A percentile compares a stretch with the other conserved stretches of the same genome.
Evolutionary conservation across 2,113 vertebrate genomes (phyloP).

Genomic region (Cebidichthys violaceus): DNA sequence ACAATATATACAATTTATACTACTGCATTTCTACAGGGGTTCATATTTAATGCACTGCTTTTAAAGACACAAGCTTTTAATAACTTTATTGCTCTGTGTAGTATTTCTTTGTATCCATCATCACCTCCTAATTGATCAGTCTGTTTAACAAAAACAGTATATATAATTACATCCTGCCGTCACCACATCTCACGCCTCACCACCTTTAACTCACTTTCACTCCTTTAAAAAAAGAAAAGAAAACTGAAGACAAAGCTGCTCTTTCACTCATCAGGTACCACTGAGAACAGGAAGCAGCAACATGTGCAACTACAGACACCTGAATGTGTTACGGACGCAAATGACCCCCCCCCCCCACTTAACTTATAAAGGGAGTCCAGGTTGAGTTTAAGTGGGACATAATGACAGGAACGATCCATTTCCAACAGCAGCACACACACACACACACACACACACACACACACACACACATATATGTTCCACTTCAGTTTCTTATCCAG

Average conservation of each 20-base stretch:
- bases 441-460: no score
- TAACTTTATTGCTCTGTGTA: not conserved
- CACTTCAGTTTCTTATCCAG: no score
- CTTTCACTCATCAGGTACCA: conserved; percentile 35
- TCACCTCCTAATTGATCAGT: not conserved
- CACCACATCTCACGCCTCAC: not conserved
- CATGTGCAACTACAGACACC: conserved; percentile 50
- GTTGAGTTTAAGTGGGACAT: conserved; percentile 13
- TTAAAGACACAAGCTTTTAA: no score
- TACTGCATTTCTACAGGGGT: not conserved
- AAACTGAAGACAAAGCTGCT: conserved; percentile 56
- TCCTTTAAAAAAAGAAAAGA: conserved; percentile 9
- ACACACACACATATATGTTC: no score
- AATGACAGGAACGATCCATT: conserved; percentile 6
- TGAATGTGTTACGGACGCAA: conserved; percentile 21
- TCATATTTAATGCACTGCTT: not conserved
- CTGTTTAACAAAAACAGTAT: not conserved
- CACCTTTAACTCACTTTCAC: conserved; percentile 19
- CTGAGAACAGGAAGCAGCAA: conserved; percentile 64
- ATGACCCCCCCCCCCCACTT: conserved; percentile 27
- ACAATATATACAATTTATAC: no score
- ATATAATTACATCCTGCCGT: no score
- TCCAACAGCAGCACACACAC: not conserved
- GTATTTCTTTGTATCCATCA: not conserved
- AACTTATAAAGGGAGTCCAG: conserved; percentile 5